Base-by-base conservation (phyloP, 2,113 vertebrate genomes). In the Chaetorhynchus papuensis region DNA sequence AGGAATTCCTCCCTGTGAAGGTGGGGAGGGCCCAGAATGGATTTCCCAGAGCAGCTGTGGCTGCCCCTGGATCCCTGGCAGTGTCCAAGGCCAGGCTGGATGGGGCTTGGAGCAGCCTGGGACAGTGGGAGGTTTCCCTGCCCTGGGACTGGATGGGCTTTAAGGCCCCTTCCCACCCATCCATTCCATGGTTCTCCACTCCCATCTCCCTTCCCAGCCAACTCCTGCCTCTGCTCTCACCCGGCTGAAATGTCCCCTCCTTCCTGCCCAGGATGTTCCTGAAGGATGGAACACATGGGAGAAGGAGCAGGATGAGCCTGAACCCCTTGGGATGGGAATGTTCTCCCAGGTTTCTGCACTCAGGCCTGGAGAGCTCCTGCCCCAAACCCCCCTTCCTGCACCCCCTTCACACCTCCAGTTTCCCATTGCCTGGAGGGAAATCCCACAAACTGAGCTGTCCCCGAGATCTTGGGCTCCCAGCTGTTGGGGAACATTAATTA, bases 31-130 rank as follows among this genome's bases (percentile, higher is more conserved):
- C 41, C 28, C 39, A 49, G n/a, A 1, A 57, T 42, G 30, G 61
- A 42, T 50, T 35, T 85, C 60, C 35, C 69, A 47, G n/a, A 19
- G 54, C 2, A 70, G 54, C 68, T 71, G 13, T 4, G 35, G 50
- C 42, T 75, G 60, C 10, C 23, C 42, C 52, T n/a, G 20, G 54
- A 30, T 13, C 52, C 60, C 42, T 42, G 70, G 42, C 0, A 30
- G 13, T 24, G 70, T 0, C 52, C 60, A 7, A 21, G 52, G 26
- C 50, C 20, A 6, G 30, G 20, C 0, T 66, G 35, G 60, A 49
- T 0, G 0, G 15, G 24, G n/a, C 3, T 24, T 12, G n/a, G 35
- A 57, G 42, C 52, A 66, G 3, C 70, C 42, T 76, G 71, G 83
- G 31, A 7, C 0, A 7, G 26, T 5, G 61, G 71, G 3, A 85